Conservation (phyloP, 1,140 invertebrate genomes). For the Melanaphis sacchari region DNA sequence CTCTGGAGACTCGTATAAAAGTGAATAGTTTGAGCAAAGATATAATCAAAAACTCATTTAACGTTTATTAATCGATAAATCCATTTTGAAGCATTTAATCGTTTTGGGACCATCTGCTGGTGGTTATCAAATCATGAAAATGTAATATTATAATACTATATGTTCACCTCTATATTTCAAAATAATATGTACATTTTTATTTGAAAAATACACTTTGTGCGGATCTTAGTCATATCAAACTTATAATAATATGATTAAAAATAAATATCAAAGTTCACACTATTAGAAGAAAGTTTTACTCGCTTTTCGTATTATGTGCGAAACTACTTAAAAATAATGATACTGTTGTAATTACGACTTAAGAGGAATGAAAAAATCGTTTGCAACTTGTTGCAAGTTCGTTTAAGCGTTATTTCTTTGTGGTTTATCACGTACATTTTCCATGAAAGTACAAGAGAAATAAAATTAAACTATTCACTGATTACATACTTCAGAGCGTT, state of each 20-base stretch:
- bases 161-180: not conserved
- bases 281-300: not conserved
- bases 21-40: conserved; percentile 12
- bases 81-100: conserved; percentile 30
- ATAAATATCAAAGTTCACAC: not conserved
- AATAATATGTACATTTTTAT: not conserved
- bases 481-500: conserved; percentile 4
- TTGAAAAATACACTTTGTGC: not conserved
- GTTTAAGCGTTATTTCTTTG: not conserved
- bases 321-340: not conserved
- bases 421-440: not conserved
- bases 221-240: not conserved
- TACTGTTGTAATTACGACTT: not conserved
- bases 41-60: conserved; percentile 35
- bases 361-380: conserved; percentile 8
- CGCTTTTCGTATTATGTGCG: not conserved
- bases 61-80: not conserved
- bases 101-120: not conserved
- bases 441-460: not conserved
- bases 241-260: not conserved
- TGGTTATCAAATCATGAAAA: not conserved
- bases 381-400: conserved; percentile 18
- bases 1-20: not conserved
- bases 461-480: not conserved
- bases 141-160: not conserved